phyloP scores from a whole-genome alignment of 2,888 invertebrate species.

The Ophion ventricosus region DNA sequence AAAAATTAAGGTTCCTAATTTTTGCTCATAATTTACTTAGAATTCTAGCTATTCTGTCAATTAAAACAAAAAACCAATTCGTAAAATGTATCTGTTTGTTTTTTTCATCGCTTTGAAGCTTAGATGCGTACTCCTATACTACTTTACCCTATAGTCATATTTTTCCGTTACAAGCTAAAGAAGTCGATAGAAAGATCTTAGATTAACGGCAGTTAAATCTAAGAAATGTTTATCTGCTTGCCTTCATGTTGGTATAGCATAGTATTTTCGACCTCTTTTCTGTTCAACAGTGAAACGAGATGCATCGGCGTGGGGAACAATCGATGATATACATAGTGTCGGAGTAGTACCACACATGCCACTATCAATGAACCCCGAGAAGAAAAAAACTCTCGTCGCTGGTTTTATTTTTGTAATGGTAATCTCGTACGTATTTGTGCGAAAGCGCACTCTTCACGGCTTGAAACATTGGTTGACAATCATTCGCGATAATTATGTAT shows the following conservation, averaged over 20 bases:
- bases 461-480: conserved; percentile 1
- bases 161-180: background rate
- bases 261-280: conserved; percentile 9
- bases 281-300: background rate
- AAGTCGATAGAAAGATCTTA: conserved; percentile 14
- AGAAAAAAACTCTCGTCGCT: conserved; percentile 28
- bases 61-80: no score
- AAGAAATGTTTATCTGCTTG: background rate
- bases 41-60: no score
- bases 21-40: no score
- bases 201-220: background rate
- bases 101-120: no score
- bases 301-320: background rate
- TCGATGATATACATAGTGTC: background rate
- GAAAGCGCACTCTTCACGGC: background rate
- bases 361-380: conserved; percentile 73
- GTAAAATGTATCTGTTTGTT: no score
- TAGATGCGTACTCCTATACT: no score
- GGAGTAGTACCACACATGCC: conserved; percentile 69
- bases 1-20: no score
- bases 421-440: background rate
- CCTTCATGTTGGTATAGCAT: no score
- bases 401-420: conserved; percentile 61
- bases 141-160: no score
- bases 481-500: background rate